phyloP scores from a whole-genome alignment of 2,888 invertebrate species.

The Eupithecia insigniata region DNA sequence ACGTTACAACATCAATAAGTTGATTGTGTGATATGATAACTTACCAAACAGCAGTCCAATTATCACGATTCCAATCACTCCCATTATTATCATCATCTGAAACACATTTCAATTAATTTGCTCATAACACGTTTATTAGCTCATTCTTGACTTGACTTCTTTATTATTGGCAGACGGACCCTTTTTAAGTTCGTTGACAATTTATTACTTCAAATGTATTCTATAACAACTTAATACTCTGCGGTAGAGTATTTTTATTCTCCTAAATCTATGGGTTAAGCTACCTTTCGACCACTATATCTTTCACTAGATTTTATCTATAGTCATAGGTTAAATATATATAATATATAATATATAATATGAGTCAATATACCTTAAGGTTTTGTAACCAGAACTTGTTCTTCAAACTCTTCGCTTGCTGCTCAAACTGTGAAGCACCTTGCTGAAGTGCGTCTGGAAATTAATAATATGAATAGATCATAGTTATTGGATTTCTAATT shows the following conservation, averaged over 20 bases:
- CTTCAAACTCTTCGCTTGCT: constrained; percentile 98
- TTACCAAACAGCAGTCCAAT: constrained; percentile 95
- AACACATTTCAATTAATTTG: constrained; percentile 40
- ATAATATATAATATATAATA: no score
- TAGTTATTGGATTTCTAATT: background rate
- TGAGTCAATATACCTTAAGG: constrained; percentile 86
- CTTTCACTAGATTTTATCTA: no score
- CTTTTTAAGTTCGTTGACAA: no score
- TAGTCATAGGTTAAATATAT: no score
- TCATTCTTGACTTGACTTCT: no score
- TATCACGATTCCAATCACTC: constrained; percentile 91
- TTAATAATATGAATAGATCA: background rate
- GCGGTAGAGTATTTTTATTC: no score
- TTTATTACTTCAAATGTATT: no score
- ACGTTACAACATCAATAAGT: constrained; percentile 55
- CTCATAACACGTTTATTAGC: background rate
- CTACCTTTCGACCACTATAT: no score
- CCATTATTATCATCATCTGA: constrained; percentile 96
- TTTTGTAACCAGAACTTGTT: constrained; percentile 99
- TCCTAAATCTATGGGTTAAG: no score
- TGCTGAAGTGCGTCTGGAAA: constrained; percentile 93
- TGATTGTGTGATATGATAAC: constrained; percentile 62
- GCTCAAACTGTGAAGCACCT: constrained; percentile 98
- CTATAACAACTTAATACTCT: no score
- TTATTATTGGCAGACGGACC: no score